A percentile compares a stretch with the other conserved stretches of the same genome.
Evolutionary conservation across 2,113 vertebrate species (phyloP).

Genomic region (Puntigrus tetrazona): DNA sequence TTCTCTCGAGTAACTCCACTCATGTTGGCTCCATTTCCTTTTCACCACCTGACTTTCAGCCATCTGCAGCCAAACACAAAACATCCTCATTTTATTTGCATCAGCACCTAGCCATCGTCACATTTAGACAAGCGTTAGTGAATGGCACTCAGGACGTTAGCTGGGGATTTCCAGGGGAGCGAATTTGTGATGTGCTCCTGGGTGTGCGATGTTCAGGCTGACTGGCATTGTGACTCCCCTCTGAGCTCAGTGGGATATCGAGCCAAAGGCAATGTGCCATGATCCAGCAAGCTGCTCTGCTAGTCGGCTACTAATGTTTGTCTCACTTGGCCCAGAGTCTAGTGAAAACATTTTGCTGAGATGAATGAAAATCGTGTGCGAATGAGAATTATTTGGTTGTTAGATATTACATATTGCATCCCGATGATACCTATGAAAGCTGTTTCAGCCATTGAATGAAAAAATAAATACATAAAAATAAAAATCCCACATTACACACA

Average conservation of each 20-base stretch:
- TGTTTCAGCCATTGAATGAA: no score
- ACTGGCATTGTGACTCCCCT: constrained; percentile 37
- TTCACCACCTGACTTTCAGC: not conserved
- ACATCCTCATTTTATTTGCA: constrained; percentile 15
- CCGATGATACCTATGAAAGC: not conserved
- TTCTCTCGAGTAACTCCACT: constrained; percentile 25
- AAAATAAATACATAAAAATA: no score
- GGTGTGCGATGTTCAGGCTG: constrained; percentile 29
- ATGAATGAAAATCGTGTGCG: not conserved
- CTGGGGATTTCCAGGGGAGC: constrained; percentile 25
- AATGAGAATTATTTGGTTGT: not conserved
- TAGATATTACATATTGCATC: constrained; percentile 15
- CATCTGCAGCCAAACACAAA: not conserved
- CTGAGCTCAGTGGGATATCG: constrained; percentile 23
- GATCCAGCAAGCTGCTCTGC: constrained; percentile 37
- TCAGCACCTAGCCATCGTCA: not conserved
- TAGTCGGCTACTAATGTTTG: constrained; percentile 31
- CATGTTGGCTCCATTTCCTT: not conserved
- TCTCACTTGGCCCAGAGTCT: not conserved
- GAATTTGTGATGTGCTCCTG: constrained; percentile 18
- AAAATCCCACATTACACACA: no score
- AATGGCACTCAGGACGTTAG: not conserved
- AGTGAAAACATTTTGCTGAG: not conserved
- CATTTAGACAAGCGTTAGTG: constrained; percentile 3
- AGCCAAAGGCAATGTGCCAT: constrained; percentile 39